Conservation (phyloP, 2,113 vertebrate species). For the Myrmecophaga tridactyla region DNA sequence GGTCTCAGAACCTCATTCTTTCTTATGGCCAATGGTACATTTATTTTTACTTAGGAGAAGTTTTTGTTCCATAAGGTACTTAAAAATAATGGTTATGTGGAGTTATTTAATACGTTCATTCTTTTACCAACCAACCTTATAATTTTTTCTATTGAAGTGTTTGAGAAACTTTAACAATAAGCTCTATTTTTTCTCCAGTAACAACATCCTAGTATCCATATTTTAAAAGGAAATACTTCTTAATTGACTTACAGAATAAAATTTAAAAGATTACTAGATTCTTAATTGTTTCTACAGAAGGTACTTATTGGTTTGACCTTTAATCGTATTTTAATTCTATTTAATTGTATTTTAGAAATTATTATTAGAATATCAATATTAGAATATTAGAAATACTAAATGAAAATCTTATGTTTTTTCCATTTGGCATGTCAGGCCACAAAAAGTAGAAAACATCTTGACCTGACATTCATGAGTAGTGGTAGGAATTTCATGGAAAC, state of each 20-base stretch:
- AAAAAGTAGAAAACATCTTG: neutral
- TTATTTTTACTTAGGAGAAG: constrained; percentile 21
- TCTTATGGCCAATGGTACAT: too few relatives aligned
- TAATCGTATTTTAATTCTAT: too few relatives aligned
- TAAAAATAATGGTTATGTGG: neutral
- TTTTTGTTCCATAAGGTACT: neutral
- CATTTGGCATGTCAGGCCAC: neutral
- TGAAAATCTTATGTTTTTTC: neutral
- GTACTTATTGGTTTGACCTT: neutral
- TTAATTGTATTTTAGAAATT: neutral
- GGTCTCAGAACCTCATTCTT: too few relatives aligned
- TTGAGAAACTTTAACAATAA: neutral
- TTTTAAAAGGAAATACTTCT: constrained; percentile 28
- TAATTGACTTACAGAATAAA: neutral
- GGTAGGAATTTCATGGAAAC: neutral
- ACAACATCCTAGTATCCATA: neutral
- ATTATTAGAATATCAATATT: too few relatives aligned
- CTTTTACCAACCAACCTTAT: neutral
- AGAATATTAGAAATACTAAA: neutral
- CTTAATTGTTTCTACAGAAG: neutral
- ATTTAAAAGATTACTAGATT: neutral
- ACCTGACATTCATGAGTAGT: neutral
- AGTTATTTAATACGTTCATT: neutral
- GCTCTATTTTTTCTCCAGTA: neutral
- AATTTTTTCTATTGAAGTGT: neutral